Percentiles rank a stretch among this genome's conserved stretches.
Evolutionary conservation across 2,113 vertebrate species (phyloP).

Genomic region (Plestiodon gilberti): DNA sequence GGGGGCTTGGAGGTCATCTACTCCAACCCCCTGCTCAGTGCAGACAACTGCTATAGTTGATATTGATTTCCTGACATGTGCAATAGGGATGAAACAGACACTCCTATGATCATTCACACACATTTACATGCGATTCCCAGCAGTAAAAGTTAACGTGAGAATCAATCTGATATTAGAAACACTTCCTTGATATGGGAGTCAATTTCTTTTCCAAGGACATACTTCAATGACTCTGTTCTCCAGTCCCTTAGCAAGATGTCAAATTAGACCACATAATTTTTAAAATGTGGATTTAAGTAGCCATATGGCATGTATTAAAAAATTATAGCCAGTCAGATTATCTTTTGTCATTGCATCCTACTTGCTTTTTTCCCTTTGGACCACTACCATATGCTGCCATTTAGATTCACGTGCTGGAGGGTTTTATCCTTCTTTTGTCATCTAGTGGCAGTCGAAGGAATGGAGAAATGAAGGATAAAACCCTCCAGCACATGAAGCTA

Average conservation of each 20-base stretch:
- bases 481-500: too few species aligned
- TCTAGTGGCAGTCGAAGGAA: too few species aligned
- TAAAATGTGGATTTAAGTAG: conserved; percentile 22
- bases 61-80: background rate
- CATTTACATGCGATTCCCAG: background rate
- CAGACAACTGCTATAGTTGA: too few species aligned
- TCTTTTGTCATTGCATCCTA: conserved; percentile 10
- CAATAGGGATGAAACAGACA: background rate
- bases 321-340: background rate
- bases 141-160: background rate
- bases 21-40: too few species aligned
- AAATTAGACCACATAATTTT: background rate
- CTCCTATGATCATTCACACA: background rate
- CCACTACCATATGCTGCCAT: conserved; percentile 46
- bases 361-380: conserved; percentile 35
- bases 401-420: conserved; percentile 51
- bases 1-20: too few species aligned
- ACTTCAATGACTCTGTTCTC: background rate
- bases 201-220: background rate
- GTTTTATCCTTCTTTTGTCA: conserved; percentile 44
- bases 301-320: conserved; percentile 15
- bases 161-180: background rate
- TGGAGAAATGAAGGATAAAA: too few species aligned
- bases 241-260: background rate
- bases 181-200: background rate